Conservation (phyloP, 2,113 vertebrate species). For the Anhinga anhinga region DNA sequence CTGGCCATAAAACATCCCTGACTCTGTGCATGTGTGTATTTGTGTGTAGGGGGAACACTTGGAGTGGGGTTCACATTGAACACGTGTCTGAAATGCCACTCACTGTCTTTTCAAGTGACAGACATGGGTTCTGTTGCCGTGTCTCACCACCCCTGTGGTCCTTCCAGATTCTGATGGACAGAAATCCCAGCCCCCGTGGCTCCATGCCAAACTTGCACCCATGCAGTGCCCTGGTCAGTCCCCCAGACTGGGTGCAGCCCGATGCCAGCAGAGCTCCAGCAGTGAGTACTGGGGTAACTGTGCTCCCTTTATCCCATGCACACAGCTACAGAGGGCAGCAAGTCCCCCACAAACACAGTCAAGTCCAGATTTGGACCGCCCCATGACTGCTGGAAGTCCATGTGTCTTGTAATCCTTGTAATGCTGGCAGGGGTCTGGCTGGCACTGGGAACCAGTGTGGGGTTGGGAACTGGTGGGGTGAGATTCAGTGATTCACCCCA, state of each 20-base stretch:
- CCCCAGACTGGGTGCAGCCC: neutral
- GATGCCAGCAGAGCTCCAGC: neutral
- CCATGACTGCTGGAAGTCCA: accelerated
- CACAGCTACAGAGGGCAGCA: neutral
- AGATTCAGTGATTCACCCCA: neutral
- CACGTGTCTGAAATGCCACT: neutral
- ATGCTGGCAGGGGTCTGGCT: neutral
- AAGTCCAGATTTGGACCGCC: neutral
- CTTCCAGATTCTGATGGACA: neutral
- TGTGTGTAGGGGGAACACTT: too few relatives aligned
- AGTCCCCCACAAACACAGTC: neutral
- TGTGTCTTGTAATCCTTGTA: accelerated
- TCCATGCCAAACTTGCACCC: neutral
- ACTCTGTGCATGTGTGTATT: neutral
- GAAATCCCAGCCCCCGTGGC: neutral
- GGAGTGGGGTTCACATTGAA: neutral
- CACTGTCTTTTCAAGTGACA: neutral
- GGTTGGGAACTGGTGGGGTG: neutral
- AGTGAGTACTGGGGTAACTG: neutral
- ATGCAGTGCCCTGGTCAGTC: neutral
- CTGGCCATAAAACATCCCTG: neutral
- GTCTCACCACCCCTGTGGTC: neutral
- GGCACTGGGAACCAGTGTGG: neutral
- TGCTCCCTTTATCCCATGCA: too few relatives aligned
- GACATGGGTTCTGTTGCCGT: neutral